Evolutionary conservation across 2,113 vertebrate species (phyloP).

Genomic region (Rattus rattus): DNA sequence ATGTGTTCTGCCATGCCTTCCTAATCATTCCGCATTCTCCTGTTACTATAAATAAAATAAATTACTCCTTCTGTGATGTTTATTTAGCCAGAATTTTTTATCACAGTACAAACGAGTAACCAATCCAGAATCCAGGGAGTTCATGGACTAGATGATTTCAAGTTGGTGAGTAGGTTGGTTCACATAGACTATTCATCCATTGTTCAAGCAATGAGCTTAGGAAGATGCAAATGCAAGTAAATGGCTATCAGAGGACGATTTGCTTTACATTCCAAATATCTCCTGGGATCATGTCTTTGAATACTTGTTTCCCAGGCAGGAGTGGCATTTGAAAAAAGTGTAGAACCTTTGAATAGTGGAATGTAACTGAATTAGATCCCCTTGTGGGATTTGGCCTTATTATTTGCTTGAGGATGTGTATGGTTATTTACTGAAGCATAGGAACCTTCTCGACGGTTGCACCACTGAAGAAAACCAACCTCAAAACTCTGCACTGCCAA

Average conservation of each 20-base stretch:
- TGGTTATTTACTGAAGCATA: not conserved
- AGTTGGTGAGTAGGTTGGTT: not conserved
- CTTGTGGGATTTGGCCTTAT: not conserved
- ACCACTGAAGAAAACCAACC: not conserved
- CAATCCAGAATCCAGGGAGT: not conserved
- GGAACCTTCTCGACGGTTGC: not conserved
- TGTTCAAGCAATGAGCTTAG: not conserved
- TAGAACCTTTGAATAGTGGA: not conserved
- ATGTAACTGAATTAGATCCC: not conserved
- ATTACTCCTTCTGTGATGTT: not conserved
- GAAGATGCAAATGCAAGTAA: not conserved
- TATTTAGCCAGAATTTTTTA: not conserved
- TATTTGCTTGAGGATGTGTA: not conserved
- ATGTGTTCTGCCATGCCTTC: too few species aligned
- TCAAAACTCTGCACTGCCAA: not conserved
- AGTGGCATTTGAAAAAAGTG: not conserved
- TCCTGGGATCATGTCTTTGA: not conserved
- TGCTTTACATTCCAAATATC: not conserved
- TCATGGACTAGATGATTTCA: not conserved
- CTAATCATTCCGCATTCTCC: not conserved
- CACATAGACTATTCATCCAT: not conserved
- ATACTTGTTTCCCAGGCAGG: not conserved
- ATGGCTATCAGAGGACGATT: not conserved
- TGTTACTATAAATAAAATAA: not conserved
- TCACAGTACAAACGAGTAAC: not conserved